Evolutionary conservation across 2,888 invertebrate species (phyloP), one percentile per base, ranked within the genome.

Genomic region (Physocephala rufipes): DNA sequence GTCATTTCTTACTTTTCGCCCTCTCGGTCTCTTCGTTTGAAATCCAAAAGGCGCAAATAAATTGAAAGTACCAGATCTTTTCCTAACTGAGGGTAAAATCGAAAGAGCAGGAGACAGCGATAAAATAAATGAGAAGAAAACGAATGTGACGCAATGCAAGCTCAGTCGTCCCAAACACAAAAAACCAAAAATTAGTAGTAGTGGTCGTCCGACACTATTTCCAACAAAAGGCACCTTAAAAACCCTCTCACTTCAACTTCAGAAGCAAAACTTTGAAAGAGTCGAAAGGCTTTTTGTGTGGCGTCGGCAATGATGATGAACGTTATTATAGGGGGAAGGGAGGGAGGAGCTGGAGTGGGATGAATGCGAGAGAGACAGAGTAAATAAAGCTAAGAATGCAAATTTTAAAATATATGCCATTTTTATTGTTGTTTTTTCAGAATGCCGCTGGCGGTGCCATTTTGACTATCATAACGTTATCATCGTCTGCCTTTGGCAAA

Each of bases 391-490:
- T 36, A 36, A 13, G n/a, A 36, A 24, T n/a, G n/a, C n/a, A 21
- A 43, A 45, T n/a, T 12, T 13, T 7, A 24, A 19, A 2, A 21
- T 26, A 47, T 4, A 43, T n/a, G n/a, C n/a, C n/a, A n/a, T n/a
- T n/a, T 24, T 55, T 4, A 47, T 61, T 16, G 47, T 49, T 64
- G 64, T 24, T 58, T 36, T 26, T 49, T 19, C 15, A 15, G 61
- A 68, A 19, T 63, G 68, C 68, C 68, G 68, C 24, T 68, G 77
- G 78, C 80, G 80, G 79, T 82, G 81, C 82, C 82, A 81, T 81
- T 81, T 81, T 74, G 77, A 74, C 81, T 77, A 76, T 19, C 67
- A 62, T 36, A 51, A 62, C 51, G 53, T 61, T 30, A 68, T 55
- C 63, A 64, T 45, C 36, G 36, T 36, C 51, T 74, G 64, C 67